Conservation (phyloP, 1,140 invertebrate genomes). For the Drosophila gunungcola region DNA sequence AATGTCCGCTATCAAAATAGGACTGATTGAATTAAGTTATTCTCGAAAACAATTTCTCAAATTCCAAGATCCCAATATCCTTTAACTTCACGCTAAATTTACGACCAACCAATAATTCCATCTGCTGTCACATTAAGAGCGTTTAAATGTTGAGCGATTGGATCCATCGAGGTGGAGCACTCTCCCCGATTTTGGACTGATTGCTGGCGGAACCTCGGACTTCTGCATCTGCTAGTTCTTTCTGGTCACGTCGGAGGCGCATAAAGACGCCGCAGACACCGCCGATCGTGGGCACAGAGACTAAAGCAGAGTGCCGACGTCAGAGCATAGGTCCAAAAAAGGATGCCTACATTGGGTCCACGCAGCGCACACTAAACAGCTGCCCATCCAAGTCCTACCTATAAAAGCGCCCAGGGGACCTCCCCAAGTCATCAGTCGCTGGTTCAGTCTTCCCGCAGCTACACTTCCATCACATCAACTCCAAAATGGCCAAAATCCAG, state of each 20-base stretch:
- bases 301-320: constrained; percentile 56
- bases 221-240: constrained; percentile 62
- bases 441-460: constrained; percentile 43
- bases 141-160: constrained; percentile 31
- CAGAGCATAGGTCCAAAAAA: constrained; percentile 71
- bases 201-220: constrained; percentile 66
- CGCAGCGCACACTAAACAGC: constrained; percentile 70
- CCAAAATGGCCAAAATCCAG: constrained; percentile 66
- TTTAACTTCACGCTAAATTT: constrained; percentile 36
- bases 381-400: constrained; percentile 53
- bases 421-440: constrained; percentile 59
- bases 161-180: constrained; percentile 8
- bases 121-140: constrained; percentile 31
- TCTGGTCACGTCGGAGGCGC: constrained; percentile 72
- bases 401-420: constrained; percentile 56
- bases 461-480: constrained; percentile 3
- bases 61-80: constrained; percentile 21
- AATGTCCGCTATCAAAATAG: no score
- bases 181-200: constrained; percentile 69
- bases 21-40: background rate
- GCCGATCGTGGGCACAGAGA: constrained; percentile 41
- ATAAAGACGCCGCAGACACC: constrained; percentile 65
- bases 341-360: constrained; percentile 57
- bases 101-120: constrained; percentile 31
- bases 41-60: background rate